These are phyloP conservation scores for Drosophila demipolita DNA, from an alignment of 2,888 invertebrate genomes.

Conservation along the genomic window DNA sequence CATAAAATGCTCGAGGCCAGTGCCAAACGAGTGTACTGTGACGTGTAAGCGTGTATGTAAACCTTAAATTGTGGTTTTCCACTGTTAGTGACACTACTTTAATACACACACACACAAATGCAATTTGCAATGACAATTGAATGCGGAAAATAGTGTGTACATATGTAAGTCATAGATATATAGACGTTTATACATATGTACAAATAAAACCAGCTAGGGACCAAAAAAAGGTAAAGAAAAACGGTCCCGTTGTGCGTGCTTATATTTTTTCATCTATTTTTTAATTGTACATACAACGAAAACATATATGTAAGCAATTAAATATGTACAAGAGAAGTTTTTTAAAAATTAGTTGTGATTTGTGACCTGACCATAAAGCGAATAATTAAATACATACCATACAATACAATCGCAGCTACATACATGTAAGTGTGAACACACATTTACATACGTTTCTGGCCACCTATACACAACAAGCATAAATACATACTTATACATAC, in stretches of 20 bases:
- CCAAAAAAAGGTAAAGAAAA: slow-evolving; percentile 1
- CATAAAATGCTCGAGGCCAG: slow-evolving; percentile 64
- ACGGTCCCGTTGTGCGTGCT: slow-evolving; percentile 29
- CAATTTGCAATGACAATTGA: slow-evolving; percentile 44
- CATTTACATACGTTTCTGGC: neutral
- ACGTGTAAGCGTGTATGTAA: slow-evolving; percentile 58
- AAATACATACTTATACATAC: neutral
- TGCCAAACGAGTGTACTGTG: slow-evolving; percentile 71
- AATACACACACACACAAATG: slow-evolving; percentile 32
- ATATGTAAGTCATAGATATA: slow-evolving; percentile 27
- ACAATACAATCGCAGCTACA: slow-evolving; percentile 13
- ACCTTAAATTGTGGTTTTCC: slow-evolving; percentile 31
- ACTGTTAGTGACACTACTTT: slow-evolving; percentile 50
- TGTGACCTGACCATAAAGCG: slow-evolving; percentile 24
- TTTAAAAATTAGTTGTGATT: slow-evolving; percentile 36
- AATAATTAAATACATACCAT: slow-evolving; percentile 37
- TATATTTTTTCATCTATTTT: slow-evolving; percentile 36
- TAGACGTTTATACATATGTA: slow-evolving; percentile 3
- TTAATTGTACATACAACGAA: slow-evolving; percentile 13
- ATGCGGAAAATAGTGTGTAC: slow-evolving; percentile 54
- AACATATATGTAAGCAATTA: slow-evolving; percentile 8
- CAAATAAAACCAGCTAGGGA: slow-evolving; percentile 17
- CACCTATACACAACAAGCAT: neutral
- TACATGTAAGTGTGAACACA: neutral
- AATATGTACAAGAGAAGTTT: slow-evolving; percentile 42